Evolutionary conservation across 2,888 invertebrate genomes (phyloP), one percentile per base, ranked within the genome.

Genomic region (Mesorhabditis spiculigera): DNA sequence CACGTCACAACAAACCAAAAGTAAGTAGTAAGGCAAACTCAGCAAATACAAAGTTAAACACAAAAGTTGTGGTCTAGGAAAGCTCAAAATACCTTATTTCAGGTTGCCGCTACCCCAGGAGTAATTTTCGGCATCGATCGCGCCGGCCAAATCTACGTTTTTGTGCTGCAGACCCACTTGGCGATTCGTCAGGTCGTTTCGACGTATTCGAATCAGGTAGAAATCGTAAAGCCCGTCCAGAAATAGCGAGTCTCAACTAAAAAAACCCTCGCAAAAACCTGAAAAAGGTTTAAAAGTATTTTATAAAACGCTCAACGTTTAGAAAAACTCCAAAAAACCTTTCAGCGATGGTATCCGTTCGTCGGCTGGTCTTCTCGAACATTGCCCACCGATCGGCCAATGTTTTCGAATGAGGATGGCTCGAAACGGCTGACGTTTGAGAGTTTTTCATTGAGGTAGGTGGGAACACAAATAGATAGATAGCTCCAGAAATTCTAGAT

Each of bases 311-410:
- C 63, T 62, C 63, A 62, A 62, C 5, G 16, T 41, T 62, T 16
- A 62, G 5, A 62, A 28, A 63, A 10, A 13, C 2, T 4, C 63
- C 13, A 16, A 8, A 28, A 28, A 13, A 16, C 28, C 4, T 16
- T 63, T 28, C 68, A 76, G 73, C 64, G 78, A 65, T 76, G 76
- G 78, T 75, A 72, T 66, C 74, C 75, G n/a, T 50, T 75, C 13
- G 28, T 76, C 10, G 66, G 70, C n/a, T 78, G 76, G 75, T 43
- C 44, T 63, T 63, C 63, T 5, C 58, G 70, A 8, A 69, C 78
- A 6, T 65, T 76, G 4, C 71, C 71, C 64, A 74, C 73, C 10
- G 76, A 78, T 66, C 69, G 76, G 13, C 66, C 74, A 4, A 13
- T 65, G 61, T 75, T 71, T 63, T 75, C 78, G 4, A 65, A 44